Evolutionary conservation across 2,113 vertebrate genomes (phyloP), one percentile per base, ranked within the genome.

Genomic region (Elephas maximus): DNA sequence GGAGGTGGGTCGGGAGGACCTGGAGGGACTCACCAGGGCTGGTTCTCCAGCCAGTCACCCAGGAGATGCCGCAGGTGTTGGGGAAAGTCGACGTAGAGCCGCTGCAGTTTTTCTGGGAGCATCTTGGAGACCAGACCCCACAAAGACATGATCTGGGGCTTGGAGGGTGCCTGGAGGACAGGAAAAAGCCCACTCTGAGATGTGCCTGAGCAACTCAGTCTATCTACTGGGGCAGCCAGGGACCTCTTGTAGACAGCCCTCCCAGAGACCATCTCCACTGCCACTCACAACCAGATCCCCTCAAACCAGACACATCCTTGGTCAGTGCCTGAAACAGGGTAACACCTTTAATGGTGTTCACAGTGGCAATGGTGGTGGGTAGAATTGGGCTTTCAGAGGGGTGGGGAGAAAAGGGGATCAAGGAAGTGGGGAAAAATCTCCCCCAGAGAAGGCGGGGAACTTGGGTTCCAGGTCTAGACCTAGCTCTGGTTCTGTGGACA

Each of bases 11-110:
- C 26, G 21, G 23, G 26, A 63, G 44, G 48, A 93, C 17, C 28
- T 0, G 24, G 71, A 37, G 89, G 41, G 4, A 98, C 99, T 99
- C 98, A 99, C 99, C 99, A 99, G 87, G 99, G 99, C 83, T 99
- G 98, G 96, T 94, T 98, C 97, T 99, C 99, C 90, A 99, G 96
- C 99, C 99, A 99, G 28, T 99, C 98, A 0, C 97, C 98, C 94
- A 99, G 97, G 26, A 99, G 98, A 20, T 98, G 98, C 82, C 99
- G 98, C 78, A 99, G 97, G 73, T 97, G 98, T 57, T 89, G 95
- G 7, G 99, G 99, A 67, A 99, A 99, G 77, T 99, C 98, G 0
- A 95, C 0, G 1, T 98, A 98, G 67, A 99, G 86, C 93, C 95
- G 89, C 8, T 97, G 96, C 85, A 99, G 96, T 85, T 98, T 98